Base-by-base conservation (phyloP, 2,797 vertebrate genomes). In the Garrulus glandarius region DNA sequence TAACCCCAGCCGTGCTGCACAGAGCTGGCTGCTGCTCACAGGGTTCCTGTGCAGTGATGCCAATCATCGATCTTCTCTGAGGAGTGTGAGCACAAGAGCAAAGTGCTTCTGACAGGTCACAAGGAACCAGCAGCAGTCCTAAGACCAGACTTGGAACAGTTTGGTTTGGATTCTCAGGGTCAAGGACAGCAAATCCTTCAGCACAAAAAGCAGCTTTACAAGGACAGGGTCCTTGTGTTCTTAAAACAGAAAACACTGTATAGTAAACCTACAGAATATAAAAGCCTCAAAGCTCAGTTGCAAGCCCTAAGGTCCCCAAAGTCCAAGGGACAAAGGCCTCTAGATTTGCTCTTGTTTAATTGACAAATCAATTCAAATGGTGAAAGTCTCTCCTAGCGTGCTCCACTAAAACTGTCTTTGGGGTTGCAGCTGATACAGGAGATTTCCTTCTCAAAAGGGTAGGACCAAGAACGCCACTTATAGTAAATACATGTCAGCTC, bases 401-500 rank as follows among this genome's bases (percentile, higher is more conserved):
- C 50, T 92, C 80, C 68, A 69, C 27, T 44, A 49, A 63, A 89
- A 78, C n/a, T 17, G 14, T 41, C 52, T 37, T 65, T 75, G 52
- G 37, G 18, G 17, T 67, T 85, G 52, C 53, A 6, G 11, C 49
- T 87, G 64, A 77, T 50, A 68, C 12, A 71, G 59, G 27, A 93
- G 32, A 68, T 37, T 52, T 87, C 77, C 17, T 80, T 84, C 86
- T 53, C 21, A 39, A 86, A 95, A 82, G 22, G 19, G 20, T 39
- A 46, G 30, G 69, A 83, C 89, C 5, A 3, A 92, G 91, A 94
- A 64, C 37, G 20, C 27, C 44, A 44, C 57, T 87, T 77, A n/a
- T 14, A 93, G 89, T 89, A 95, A 96, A 92, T 70, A 93, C 63
- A 70, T 79, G 37, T 93, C 67, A 87, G 53, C 34, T 87, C 49